Base-by-base conservation (phyloP, 2,888 invertebrate species). In the Eristalis arbustorum region DNA sequence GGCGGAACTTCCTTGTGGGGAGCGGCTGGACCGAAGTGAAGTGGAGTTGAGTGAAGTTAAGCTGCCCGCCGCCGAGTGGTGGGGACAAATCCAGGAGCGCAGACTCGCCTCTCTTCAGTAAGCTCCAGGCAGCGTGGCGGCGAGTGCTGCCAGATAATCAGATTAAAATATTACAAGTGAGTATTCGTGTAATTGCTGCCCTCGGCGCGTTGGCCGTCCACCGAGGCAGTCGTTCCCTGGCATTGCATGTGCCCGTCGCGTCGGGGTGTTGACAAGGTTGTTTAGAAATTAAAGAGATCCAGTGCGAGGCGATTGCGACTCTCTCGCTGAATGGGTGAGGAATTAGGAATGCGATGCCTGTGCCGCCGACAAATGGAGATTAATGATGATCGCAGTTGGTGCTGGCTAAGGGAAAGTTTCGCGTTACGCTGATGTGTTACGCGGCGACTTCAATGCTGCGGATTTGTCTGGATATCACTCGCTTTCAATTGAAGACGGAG, bases 81-180 rank as follows among this genome's bases (percentile, higher is more conserved):
- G 10, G 4, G 34, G 4, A 13, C 37, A 49, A 49, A 49, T 49
- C 49, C 49, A 22, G 49, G 8, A 49, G 49, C n/a, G 49, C n/a
- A 37, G 11, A 8, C 11, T 37, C 10, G 68, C 61, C 18, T 37
- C 63, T 49, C 62, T 63, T 18, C 59, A 40, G 57, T 34, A 25
- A 25, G 62, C 64, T 63, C 63, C 34, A 57, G 31, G 42, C 64
- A 49, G 66, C 34, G 25, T 3, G 2, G 25, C 25, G 64, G 56
- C 42, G 31, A 57, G 56, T 57, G 49, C 69, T 68, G 66, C 73
- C 77, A 74, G 69, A 72, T 87, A 87, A 87, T 87, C 87, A 75
- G 87, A 87, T 87, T 87, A 87, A 87, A 87, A 87, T 78, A 87
- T 87, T 83, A 83, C 87, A 87, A 87, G 83, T 72, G 75, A 49